Base-by-base conservation (phyloP, 1,140 invertebrate genomes). In the Drosophila setifemur region DNA sequence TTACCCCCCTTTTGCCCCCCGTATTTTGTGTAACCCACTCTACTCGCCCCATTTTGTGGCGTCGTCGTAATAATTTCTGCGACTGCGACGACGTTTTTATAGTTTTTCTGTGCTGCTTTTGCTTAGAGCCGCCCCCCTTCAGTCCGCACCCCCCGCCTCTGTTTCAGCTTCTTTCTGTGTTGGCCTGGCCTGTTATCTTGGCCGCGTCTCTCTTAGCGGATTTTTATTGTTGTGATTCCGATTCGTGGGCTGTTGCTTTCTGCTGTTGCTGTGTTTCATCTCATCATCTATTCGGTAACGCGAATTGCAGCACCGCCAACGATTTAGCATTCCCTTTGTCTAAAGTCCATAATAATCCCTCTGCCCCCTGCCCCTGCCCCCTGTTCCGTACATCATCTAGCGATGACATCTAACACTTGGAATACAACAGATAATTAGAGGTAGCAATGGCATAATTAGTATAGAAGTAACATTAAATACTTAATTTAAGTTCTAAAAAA, bases 51-150 rank as follows among this genome's bases (percentile, higher is more conserved):
- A 76, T 81, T 81, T 79, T 70, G 63, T 61, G 43, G 61, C 68
- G 68, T 71, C 69, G 68, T 83, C 78, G 79, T 86, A 85, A 83
- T 83, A 83, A 79, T 85, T 71, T 85, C 66, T n/a, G 78, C 78
- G 70, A 82, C 79, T 73, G 63, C 79, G 73, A 60, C 73, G 78
- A 83, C 73, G 63, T 78, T 83, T 82, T 82, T 82, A 77, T 73
- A 83, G 78, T 82, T 82, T 77, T 81, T 76, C n/a, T 69, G 52
- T 68, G 44, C 21, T 68, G 45, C 21, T 40, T 31, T 28, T 35
- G 12, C 18, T 25, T 66, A n/a, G n/a, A n/a, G n/a, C n/a, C 35
- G 23, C 49, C 21, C 39, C 47, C 45, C 66, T 31, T 57, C 21
- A 23, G 21, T 5, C 21, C 21, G 21, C 37, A n/a, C 37, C 43